Percentiles rank a stretch among this genome's conserved stretches.
These are phyloP conservation scores for Parasteatoda tepidariorum DNA, from an alignment of 1,140 invertebrate species.

Conservation along the genomic window DNA sequence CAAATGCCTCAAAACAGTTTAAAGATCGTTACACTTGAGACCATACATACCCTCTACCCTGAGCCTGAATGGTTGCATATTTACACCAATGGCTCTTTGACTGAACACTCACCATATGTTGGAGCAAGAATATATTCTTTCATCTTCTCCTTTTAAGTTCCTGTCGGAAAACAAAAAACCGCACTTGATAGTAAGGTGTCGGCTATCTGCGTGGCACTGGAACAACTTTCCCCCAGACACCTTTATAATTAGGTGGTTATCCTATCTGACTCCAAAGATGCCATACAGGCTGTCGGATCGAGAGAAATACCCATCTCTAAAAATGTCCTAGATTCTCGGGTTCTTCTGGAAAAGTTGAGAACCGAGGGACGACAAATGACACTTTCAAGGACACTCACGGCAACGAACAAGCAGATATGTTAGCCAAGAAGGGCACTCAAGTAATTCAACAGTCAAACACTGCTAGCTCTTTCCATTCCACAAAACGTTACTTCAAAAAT, in stretches of 20 bases:
- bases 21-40: too few species aligned
- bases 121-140: background rate
- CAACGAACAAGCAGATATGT: too few species aligned
- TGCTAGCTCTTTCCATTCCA: too few species aligned
- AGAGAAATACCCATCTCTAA: too few species aligned
- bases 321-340: too few species aligned
- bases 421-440: too few species aligned
- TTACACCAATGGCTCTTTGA: background rate
- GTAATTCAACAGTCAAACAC: too few species aligned
- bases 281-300: background rate
- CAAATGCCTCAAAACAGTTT: background rate
- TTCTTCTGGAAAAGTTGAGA: too few species aligned
- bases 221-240: background rate
- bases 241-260: background rate
- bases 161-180: background rate
- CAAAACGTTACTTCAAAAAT: too few species aligned
- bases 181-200: background rate
- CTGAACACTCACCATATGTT: background rate
- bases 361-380: too few species aligned
- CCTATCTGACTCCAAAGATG: background rate
- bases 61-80: background rate
- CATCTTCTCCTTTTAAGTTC: background rate
- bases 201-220: background rate
- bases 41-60: background rate
- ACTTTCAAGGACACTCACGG: too few species aligned